Evolutionary conservation across 1,140 invertebrate species (phyloP), one percentile per base, ranked within the genome.

Genomic region (Bombus pascuorum): DNA sequence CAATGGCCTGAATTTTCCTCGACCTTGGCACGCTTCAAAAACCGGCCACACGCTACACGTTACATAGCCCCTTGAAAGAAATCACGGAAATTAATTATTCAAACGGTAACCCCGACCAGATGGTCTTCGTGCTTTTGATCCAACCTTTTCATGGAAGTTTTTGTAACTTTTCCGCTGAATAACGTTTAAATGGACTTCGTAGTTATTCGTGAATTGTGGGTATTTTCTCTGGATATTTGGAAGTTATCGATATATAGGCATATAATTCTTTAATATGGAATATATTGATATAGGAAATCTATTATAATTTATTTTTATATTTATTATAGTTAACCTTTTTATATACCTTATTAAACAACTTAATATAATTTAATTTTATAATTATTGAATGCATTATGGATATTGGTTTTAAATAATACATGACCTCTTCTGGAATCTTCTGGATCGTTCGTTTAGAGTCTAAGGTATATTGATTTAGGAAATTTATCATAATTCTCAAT

Each of bases 11-110:
- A 72, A 84, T 85, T 72, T 65, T 71, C 44, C n/a, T 68, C 65
- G 77, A 85, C 83, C 83, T 85, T 85, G 83, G 83, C 83, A 85
- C 68, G 77, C 83, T 85, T 85, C 53, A 72, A 85, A 85, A 84
- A 80, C 39, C 34, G 39, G 53, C 39, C 75, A 44, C 75, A 65
- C 53, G 37, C 32, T 18, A 70, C 76, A 22, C n/a, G 28, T 62
- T 34, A 22, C 53, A 44, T 34, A n/a, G 22, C 18, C 34, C 25
- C n/a, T 22, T n/a, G 44, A 47, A 85, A 65, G 76, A 80, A 85
- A 62, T 72, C 57, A 22, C 22, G 42, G 53, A 65, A 85, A 85
- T 85, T 80, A 80, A 85, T 85, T 85, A 85, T 85, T 85, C 77
- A 71, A 59, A 3, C 82, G 62, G 13, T 44, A 44, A n/a, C 76